A percentile compares a stretch with the other conserved stretches of the same genome.
These are phyloP conservation scores for Indicator maculatus DNA, from an alignment of 2,113 vertebrate species.

Conservation along the genomic window DNA sequence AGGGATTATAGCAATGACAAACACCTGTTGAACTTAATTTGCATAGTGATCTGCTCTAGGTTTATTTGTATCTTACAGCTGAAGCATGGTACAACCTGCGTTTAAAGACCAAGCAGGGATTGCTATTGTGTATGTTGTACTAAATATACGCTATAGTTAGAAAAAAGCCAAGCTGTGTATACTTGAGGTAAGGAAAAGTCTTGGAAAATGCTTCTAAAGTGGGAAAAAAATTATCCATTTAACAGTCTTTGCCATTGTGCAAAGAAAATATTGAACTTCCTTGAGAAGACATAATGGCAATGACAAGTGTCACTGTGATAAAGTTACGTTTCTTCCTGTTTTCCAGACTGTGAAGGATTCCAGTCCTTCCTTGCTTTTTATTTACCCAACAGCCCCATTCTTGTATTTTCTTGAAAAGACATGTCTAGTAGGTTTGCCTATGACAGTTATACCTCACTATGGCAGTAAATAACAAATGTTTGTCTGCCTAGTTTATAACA, in stretches of 20 bases:
- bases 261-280: neutral
- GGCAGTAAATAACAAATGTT: slow-evolving; percentile 27
- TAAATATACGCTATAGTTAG: neutral
- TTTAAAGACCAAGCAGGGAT: neutral
- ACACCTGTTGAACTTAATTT: neutral
- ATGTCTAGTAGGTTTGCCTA: slow-evolving; percentile 39
- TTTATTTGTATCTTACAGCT: neutral
- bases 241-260: neutral
- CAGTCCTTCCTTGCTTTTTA: neutral
- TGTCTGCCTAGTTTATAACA: slow-evolving; percentile 18
- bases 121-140: neutral
- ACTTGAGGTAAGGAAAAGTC: neutral
- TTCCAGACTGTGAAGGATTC: neutral
- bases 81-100: neutral
- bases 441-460: slow-evolving; percentile 26
- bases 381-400: neutral
- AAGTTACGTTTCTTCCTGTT: neutral
- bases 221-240: neutral
- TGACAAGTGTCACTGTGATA: slow-evolving; percentile 11
- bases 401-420: neutral
- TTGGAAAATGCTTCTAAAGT: neutral
- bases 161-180: neutral
- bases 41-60: neutral
- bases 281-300: neutral
- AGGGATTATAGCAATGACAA: neutral